phyloP scores from a whole-genome alignment of 1,140 invertebrate genomes.

The Triops cancriformis region DNA sequence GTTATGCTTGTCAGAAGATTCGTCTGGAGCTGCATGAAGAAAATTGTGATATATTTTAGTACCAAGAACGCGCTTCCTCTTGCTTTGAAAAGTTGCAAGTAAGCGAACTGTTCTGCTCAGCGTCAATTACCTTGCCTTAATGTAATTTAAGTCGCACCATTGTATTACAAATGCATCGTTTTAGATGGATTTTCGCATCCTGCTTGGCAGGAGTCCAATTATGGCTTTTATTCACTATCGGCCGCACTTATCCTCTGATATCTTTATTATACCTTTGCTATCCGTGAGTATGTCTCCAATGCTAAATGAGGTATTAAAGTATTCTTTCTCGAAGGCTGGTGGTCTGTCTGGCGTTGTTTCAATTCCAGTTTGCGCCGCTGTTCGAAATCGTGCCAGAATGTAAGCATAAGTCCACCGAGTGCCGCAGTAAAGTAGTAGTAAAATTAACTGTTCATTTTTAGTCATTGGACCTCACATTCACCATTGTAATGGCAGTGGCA shows the following conservation, averaged over 20 bases:
- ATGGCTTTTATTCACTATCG: slow-evolving; percentile 63
- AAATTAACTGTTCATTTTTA: slow-evolving; percentile 42
- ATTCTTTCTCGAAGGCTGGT: not conserved
- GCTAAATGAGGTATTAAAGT: not conserved
- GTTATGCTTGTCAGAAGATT: slow-evolving; percentile 68
- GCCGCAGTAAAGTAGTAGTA: not conserved
- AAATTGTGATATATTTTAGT: slow-evolving; percentile 23
- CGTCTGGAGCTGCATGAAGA: slow-evolving; percentile 55
- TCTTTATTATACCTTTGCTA: slow-evolving; percentile 74
- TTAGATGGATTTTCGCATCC: slow-evolving; percentile 6
- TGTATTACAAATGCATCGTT: not conserved
- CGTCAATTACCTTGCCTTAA: not conserved
- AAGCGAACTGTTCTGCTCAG: not conserved
- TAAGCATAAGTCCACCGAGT: slow-evolving; percentile 28
- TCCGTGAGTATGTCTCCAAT: slow-evolving; percentile 52
- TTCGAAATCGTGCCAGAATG: slow-evolving; percentile 41
- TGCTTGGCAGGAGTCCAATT: slow-evolving; percentile 13
- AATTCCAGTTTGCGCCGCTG: slow-evolving; percentile 40
- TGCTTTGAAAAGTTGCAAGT: not conserved
- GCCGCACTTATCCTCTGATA: slow-evolving; percentile 57
- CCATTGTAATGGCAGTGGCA: slow-evolving; percentile 42
- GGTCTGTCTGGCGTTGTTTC: slow-evolving; percentile 30
- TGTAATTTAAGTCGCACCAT: not conserved
- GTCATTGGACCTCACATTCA: slow-evolving; percentile 47
- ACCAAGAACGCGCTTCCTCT: not conserved